These are phyloP conservation scores for Eulemur rufifrons DNA, from an alignment of 2,113 vertebrate species.

Conservation along the genomic window DNA sequence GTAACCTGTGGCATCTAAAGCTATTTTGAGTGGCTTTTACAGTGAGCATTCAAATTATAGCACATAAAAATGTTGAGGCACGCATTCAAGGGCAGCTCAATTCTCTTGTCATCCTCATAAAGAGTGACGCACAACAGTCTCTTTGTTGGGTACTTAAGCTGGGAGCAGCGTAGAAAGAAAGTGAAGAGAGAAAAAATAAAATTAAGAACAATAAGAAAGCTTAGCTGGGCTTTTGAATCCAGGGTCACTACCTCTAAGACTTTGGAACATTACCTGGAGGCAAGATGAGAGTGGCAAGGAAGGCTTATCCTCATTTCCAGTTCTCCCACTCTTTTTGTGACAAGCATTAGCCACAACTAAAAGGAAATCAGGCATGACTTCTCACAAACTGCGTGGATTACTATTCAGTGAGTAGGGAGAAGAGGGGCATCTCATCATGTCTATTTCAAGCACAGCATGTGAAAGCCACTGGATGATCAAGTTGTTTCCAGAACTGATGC, in stretches of 20 bases:
- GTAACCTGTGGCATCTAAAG: slow-evolving; percentile 1
- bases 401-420: neutral
- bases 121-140: neutral
- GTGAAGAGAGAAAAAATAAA: neutral
- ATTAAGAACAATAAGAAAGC: neutral
- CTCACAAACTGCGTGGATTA: neutral
- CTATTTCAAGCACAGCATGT: neutral
- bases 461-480: neutral
- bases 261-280: neutral
- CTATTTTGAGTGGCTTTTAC: slow-evolving; percentile 51
- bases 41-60: slow-evolving; percentile 31
- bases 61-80: slow-evolving; percentile 41
- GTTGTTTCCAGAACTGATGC: neutral
- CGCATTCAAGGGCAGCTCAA: neutral
- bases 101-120: slow-evolving; percentile 38
- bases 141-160: neutral
- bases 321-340: neutral
- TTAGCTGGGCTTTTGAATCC: neutral
- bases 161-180: neutral
- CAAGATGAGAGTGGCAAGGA: neutral
- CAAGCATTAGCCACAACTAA: neutral
- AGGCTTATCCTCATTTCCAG: neutral
- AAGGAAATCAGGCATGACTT: neutral
- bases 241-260: neutral
- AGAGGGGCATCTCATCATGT: neutral